Conservation (phyloP, 2,113 vertebrate genomes). For the Xerus inauris region DNA sequence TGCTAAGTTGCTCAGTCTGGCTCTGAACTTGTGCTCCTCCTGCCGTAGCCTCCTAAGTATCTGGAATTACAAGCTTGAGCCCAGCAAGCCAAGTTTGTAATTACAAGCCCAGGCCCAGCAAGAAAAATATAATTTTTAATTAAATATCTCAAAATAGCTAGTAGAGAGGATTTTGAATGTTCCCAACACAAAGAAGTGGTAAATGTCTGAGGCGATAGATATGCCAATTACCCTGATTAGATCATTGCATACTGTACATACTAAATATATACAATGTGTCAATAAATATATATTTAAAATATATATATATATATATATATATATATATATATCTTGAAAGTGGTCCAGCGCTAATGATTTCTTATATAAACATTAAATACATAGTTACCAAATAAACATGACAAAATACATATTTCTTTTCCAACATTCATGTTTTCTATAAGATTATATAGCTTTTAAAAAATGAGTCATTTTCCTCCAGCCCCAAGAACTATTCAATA, state of each 20-base stretch:
- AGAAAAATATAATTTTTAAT: background rate
- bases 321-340: background rate
- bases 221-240: too few species aligned
- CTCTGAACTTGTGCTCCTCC: too few species aligned
- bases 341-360: background rate
- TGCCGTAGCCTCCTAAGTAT: too few species aligned
- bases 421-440: conserved; percentile 24
- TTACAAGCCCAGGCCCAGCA: too few species aligned
- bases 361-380: background rate
- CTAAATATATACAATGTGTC: background rate
- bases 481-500: background rate
- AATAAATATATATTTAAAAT: background rate
- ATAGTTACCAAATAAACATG: conserved; percentile 15
- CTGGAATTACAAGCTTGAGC: too few species aligned
- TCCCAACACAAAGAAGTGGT: background rate
- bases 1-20: too few species aligned
- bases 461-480: background rate
- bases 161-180: too few species aligned
- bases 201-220: background rate
- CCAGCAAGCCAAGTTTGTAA: too few species aligned
- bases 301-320: background rate
- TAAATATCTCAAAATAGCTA: background rate
- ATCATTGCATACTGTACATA: background rate
- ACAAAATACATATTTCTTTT: conserved; percentile 19
- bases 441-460: background rate